Evolutionary conservation across 53 echinoderm and acorn worm species (phyloP), one percentile per base, ranked within the genome.

Genomic region (Mesocentrotus franciscanus): DNA sequence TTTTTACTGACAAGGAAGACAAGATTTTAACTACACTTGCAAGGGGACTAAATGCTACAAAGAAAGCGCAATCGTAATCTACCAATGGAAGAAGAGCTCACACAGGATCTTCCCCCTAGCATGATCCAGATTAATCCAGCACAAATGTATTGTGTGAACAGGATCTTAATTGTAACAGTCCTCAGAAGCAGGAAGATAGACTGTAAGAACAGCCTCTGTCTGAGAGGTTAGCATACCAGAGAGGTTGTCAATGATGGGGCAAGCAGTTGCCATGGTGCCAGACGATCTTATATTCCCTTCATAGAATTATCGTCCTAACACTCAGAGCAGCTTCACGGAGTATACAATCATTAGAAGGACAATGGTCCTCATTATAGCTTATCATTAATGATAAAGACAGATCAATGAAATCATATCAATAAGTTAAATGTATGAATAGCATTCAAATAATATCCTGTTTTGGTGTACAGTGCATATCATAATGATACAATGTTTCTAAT

Each of bases 221-320:
- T 58, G 87, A 87, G 87, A 58, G 58, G 57, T n/a, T 20, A 26
- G 34, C 85, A 85, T 58, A 87, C 10, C 87, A 26, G 58, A 58
- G n/a, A 57, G 87, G 17, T 26, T 87, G 87, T 91, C 91, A 91
- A 61, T 91, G 39, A 91, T 9, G 13, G 66, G 17, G 35, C 39
- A 22, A 91, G 39, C 91, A 91, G 91, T 91, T 91, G 91, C 66
- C 66, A 91, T 91, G 66, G 91, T 14, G 36, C 91, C 91, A 91
- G 91, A 91, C 66, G 29, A 64, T 60, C 66, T 91, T 87, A 26
- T 29, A 58, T 58, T 87, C n/a, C 8, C 55, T 84, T 18, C 55
- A 10, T 20, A 84, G 18, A 84, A 22, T 84, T 42, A 84, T 58
- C 4, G 16, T 87, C 57, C 22, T 59, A 56, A 56, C 87, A n/a